phyloP scores from a whole-genome alignment of 2,888 invertebrate species.

The Marronus borbonicus region DNA sequence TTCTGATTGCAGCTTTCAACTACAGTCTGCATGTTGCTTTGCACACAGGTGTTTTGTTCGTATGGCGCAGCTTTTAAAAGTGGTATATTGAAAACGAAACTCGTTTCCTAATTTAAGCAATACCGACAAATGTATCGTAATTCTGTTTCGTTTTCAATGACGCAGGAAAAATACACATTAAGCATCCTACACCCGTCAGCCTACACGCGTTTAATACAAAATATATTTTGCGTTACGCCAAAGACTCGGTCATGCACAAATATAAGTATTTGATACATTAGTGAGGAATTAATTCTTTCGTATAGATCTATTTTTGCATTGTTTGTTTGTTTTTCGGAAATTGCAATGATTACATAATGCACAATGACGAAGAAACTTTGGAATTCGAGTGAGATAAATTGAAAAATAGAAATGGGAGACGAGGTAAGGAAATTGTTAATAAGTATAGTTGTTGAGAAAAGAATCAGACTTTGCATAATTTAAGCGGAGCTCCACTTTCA shows the following conservation, averaged over 20 bases:
- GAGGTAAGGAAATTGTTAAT: too few species aligned
- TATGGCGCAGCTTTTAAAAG: not conserved
- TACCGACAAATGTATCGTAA: constrained; percentile 3
- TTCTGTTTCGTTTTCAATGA: not conserved
- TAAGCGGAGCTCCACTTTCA: too few species aligned
- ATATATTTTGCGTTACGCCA: constrained; percentile 10
- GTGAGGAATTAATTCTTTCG: constrained; percentile 12
- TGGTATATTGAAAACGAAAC: constrained; percentile 20
- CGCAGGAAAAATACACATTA: constrained; percentile 19
- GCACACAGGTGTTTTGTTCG: not conserved
- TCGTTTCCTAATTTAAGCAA: constrained; percentile 16
- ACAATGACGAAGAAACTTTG: constrained; percentile 13
- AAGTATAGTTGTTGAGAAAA: too few species aligned
- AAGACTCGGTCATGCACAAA: not conserved
- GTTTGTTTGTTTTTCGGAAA: constrained; percentile 34
- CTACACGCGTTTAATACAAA: constrained; percentile 10
- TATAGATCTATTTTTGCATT: constrained; percentile 21
- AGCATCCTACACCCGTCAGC: not conserved
- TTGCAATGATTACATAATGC: constrained; percentile 23
- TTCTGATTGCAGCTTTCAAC: too few species aligned
- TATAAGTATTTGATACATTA: not conserved
- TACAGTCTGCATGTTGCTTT: too few species aligned
- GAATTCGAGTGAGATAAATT: too few species aligned
- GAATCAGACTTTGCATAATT: too few species aligned
- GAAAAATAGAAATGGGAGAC: too few species aligned